phyloP scores from a whole-genome alignment of 2,888 invertebrate genomes.

The Nipponacmea schrenckii region DNA sequence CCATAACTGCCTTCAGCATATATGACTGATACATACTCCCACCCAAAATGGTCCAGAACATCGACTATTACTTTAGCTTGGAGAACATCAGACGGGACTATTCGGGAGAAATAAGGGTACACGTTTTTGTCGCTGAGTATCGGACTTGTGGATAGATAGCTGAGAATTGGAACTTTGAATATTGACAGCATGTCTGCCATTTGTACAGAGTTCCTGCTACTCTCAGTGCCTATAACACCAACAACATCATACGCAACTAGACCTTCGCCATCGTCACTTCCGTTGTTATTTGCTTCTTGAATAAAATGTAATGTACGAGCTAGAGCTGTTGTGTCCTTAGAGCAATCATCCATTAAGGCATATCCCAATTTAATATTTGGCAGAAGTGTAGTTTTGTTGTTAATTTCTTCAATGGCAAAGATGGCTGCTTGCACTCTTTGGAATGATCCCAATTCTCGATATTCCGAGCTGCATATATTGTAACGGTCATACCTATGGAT shows the following conservation, averaged over 20 bases:
- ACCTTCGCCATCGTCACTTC: not conserved
- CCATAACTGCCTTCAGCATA: slow-evolving; percentile 41
- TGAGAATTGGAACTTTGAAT: slow-evolving; percentile 39
- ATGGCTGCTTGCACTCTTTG: slow-evolving; percentile 50
- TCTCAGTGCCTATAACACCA: slow-evolving; percentile 42
- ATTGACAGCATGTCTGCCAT: slow-evolving; percentile 38
- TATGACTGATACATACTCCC: slow-evolving; percentile 43
- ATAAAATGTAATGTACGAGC: slow-evolving; percentile 47
- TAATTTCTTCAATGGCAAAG: slow-evolving; percentile 47
- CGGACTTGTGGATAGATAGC: slow-evolving; percentile 42
- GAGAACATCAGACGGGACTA: slow-evolving; percentile 38
- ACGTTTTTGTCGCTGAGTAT: slow-evolving; percentile 31
- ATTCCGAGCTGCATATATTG: slow-evolving; percentile 28
- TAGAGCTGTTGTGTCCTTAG: slow-evolving; percentile 47
- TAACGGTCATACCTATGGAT: slow-evolving; percentile 30
- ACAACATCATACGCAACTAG: slow-evolving; percentile 27
- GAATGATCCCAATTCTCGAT: slow-evolving; percentile 41
- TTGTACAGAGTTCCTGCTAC: slow-evolving; percentile 37
- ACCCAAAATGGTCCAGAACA: slow-evolving; percentile 34
- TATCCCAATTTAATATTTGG: slow-evolving; percentile 45
- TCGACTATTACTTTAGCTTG: slow-evolving; percentile 38
- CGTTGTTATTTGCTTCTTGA: not conserved
- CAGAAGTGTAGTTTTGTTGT: slow-evolving; percentile 35
- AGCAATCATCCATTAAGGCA: slow-evolving; percentile 53
- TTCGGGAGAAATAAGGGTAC: slow-evolving; percentile 40